Evolutionary conservation across 2,888 invertebrate genomes (phyloP), one percentile per base, ranked within the genome.

Genomic region (Julus scandinavius): DNA sequence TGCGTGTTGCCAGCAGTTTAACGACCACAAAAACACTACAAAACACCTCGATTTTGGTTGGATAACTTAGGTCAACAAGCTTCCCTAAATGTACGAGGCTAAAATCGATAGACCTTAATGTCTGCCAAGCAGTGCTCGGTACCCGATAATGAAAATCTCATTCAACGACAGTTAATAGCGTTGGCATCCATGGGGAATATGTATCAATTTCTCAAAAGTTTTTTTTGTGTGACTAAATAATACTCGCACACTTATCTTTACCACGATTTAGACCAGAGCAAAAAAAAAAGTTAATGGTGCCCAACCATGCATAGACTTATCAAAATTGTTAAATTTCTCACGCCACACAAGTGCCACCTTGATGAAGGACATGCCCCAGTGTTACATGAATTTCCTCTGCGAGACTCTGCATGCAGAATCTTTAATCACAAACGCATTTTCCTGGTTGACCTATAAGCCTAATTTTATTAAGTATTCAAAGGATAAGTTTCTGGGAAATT

Each of bases 331-430:
- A 58, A 58, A 58, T 17, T 58, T 72, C 72, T 72, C 72, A 72
- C 72, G 72, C 72, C 72, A 72, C 29, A 9, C 72, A 72, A 72
- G 72, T 72, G 7, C 72, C 72, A 72, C 72, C 72, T 72, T 72
- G 72, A 72, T 20, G 72, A 72, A 72, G 72, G 72, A 72, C 72
- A 72, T 72, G 72, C 20, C 72, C 20, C 72, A 72, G 63, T n/a
- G 17, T n/a, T 63, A 3, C 63, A n/a, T 9, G 20, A 1, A 20
- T 20, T 72, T 72, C 6, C 72, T 9, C 63, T n/a, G 63, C 6
- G 0, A 63, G 63, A 63, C 63, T 17, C 72, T 17, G 54, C 54
- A 54, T 54, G 17, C 72, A 72, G n/a, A 72, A 72, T 72, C 72
- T 72, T 72, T 72, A 72, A 72, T 72, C 72, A 5, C 72, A 29